A percentile compares a stretch with the other conserved stretches of the same genome.
Conservation (phyloP, 37 sponge, comb jelly and placozoan species). For the Geodia barretti region DNA sequence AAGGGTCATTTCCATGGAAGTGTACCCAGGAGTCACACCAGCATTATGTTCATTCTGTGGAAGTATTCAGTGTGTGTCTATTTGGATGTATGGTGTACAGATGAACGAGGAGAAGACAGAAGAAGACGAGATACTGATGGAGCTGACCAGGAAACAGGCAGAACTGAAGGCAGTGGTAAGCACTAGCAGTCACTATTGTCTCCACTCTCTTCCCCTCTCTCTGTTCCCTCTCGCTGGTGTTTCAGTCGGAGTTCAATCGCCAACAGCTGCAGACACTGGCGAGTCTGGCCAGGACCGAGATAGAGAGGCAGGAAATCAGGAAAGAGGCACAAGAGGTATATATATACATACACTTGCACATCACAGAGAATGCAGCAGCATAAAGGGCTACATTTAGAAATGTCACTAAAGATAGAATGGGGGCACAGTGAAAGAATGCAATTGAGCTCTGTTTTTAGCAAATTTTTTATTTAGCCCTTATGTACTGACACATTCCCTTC, state of each 20-base stretch:
- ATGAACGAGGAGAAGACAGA: conserved; percentile 9
- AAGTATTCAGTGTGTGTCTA: not conserved
- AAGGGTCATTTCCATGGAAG: not conserved
- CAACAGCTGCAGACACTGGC: conserved; percentile 39
- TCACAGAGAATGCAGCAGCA: too few species aligned
- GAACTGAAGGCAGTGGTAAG: conserved; percentile 77
- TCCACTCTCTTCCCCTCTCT: not conserved
- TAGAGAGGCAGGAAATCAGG: conserved; percentile 58
- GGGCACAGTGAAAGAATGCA: not conserved
- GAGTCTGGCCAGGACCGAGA: conserved; percentile 52
- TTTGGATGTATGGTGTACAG: conserved; percentile 4
- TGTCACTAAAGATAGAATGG: not conserved
- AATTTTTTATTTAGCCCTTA: not conserved
- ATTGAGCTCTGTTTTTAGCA: not conserved
- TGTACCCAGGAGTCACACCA: not conserved
- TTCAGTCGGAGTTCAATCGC: conserved; percentile 61
- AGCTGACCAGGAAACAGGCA: conserved; percentile 65
- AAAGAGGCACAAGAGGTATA: conserved; percentile 41
- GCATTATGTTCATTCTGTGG: not conserved
- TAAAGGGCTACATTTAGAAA: conserved; percentile 15
- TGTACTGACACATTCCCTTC: too few species aligned
- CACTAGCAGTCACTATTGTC: not conserved
- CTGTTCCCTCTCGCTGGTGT: not conserved
- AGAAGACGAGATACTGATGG: conserved; percentile 73
- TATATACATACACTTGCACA: too few species aligned